Evolutionary conservation across 2,113 vertebrate genomes (phyloP).

Genomic region (Melanocharis versteri): DNA sequence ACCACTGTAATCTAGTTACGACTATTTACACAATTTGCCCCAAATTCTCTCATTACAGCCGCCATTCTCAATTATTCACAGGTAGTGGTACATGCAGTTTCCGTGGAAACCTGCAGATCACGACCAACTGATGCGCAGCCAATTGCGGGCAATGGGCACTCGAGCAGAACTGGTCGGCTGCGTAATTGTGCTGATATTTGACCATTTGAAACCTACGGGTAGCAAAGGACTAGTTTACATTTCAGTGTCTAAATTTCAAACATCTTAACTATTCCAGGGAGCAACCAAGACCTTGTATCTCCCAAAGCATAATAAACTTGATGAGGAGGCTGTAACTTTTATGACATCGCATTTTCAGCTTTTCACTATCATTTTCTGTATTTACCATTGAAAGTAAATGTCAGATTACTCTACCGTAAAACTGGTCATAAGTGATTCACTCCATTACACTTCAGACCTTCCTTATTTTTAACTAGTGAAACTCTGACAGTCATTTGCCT

Average conservation of each 20-base stretch:
- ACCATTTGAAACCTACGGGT: slow-evolving; percentile 6
- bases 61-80: slow-evolving; percentile 70
- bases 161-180: slow-evolving; percentile 33
- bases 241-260: slow-evolving; percentile 36
- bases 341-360: slow-evolving; percentile 61
- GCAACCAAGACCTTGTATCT: neutral
- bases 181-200: slow-evolving; percentile 32
- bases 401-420: slow-evolving; percentile 62
- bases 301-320: slow-evolving; percentile 58
- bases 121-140: slow-evolving; percentile 20
- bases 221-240: slow-evolving; percentile 30
- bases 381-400: slow-evolving; percentile 67
- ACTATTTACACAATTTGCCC: slow-evolving; percentile 67
- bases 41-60: slow-evolving; percentile 66
- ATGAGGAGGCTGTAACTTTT: slow-evolving; percentile 64
- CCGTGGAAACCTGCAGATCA: slow-evolving; percentile 70
- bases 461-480: slow-evolving; percentile 25
- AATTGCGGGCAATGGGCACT: slow-evolving; percentile 34
- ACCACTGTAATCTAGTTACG: slow-evolving; percentile 62
- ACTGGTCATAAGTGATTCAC: slow-evolving; percentile 61
- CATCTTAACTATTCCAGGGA: slow-evolving; percentile 23
- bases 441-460: slow-evolving; percentile 49
- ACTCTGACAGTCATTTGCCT: neutral
- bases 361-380: slow-evolving; percentile 64
- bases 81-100: slow-evolving; percentile 68